Evolutionary conservation across 2,113 vertebrate genomes (phyloP), one percentile per base, ranked within the genome.

Genomic region (Polyodon spathula): DNA sequence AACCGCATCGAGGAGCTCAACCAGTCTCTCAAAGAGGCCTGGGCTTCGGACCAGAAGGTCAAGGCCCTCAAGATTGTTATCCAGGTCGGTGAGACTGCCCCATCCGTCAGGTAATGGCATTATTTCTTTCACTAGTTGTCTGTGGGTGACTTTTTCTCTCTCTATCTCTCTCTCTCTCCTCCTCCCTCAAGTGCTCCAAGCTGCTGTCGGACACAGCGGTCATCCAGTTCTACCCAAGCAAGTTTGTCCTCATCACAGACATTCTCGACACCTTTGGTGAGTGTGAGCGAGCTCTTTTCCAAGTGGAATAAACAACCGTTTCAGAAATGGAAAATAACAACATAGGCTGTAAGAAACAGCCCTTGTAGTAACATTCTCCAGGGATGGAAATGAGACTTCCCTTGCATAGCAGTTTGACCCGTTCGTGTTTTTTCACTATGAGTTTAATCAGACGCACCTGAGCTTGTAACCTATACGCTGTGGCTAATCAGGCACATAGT

Each of bases 221-320:
- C 63, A 99, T 99, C 80, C 94, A 92, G 78, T 99, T 99, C 79
- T 99, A 99, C 76, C 96, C 96, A 57, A 98, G 95, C 88, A 99
- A 99, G 77, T 99, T 99, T 73, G 96, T 99, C 59, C 88, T 99
- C 62, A 95, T 99, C 73, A 98, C 96, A 0, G 95, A 99, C 62
- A 99, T 97, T 64, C 91, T 99, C 0, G 95, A 98, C 76, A 99
- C 95, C 0, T 99, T 99, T 27, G 96, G 95, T 98, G 77, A 78
- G 90, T 84, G 2, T 15, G 8, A 39, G 51, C n/a, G 6, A 1
- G 5, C n/a, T 12, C 16, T 10, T 14, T n/a, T 15, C 37, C n/a
- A n/a, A n/a, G n/a, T n/a, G n/a, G n/a, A n/a, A n/a, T n/a, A n/a
- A n/a, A n/a, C n/a, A n/a, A n/a, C n/a, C n/a, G n/a, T n/a, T n/a